These are phyloP conservation scores for Tuberolachnus salignus DNA, from an alignment of 2,888 invertebrate species.

Conservation along the genomic window DNA sequence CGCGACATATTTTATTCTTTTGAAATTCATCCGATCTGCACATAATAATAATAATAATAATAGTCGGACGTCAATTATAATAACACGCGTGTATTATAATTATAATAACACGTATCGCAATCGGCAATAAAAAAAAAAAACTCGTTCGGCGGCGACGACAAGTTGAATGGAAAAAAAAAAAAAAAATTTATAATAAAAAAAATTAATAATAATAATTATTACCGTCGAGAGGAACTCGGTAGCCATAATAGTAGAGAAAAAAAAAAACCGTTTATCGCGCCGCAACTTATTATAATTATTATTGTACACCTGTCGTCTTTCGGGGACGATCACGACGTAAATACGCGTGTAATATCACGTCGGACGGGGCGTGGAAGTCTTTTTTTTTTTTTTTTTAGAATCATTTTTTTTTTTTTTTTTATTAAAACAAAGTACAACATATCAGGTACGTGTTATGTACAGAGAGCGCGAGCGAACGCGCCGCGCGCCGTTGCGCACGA, in stretches of 20 bases:
- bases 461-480: not conserved
- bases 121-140: too few species aligned
- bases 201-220: not conserved
- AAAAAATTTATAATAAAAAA: not conserved
- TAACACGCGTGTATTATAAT: not conserved
- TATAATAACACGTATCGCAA: too few species aligned
- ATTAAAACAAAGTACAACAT: not conserved
- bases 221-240: not conserved
- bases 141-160: not conserved
- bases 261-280: not conserved
- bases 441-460: not conserved
- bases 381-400: not conserved
- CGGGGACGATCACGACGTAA: not conserved
- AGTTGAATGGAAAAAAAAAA: not conserved
- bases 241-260: not conserved
- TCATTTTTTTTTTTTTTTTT: constrained; percentile 1
- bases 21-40: not conserved
- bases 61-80: not conserved
- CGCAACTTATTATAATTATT: not conserved
- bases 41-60: not conserved
- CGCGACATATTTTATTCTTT: not conserved
- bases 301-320: not conserved
- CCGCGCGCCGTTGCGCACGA: not conserved
- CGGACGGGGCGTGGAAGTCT: not conserved
- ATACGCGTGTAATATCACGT: not conserved